Base-by-base conservation (phyloP, 2,113 vertebrate genomes). In the Capra hircus region DNA sequence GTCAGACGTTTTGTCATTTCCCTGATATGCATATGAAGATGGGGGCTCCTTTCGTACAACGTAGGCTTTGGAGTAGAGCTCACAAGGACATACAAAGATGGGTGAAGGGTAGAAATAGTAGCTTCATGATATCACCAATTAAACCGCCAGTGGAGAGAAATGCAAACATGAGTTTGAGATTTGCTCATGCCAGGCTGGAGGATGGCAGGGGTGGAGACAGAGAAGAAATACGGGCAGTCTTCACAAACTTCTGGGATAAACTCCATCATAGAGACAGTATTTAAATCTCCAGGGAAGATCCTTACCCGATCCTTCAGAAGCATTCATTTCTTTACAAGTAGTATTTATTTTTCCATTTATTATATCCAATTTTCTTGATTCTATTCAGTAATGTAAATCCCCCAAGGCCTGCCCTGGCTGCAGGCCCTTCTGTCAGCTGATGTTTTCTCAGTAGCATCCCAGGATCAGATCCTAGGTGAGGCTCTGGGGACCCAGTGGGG, bases 241-340 rank as follows among this genome's bases (percentile, higher is more conserved):
- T 93, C 92, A 98, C 90, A 95, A 96, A 92, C 84, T 95, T 85
- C 93, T 55, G 59, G 80, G 74, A 96, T 95, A 96, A 97, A 94
- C 48, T 87, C 83, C 80, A 91, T 77, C 77, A 40, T 67, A 95
- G 90, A 97, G 88, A 57, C 21, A 91, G 8, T 80, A 43, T 94
- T 12, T 94, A 90, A 85, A 77, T 92, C 91, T 94, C 93, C 60
- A 94, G 95, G 95, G 78, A 96, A 97, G 77, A 86, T 89, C 93
- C 57, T 97, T 95, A 88, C 45, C 92, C 23, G 43, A 55, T 36
- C 74, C 88, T 97, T 94, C 60, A 86, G 64, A 97, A 94, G 55
- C 77, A 83, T 82, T 88, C 86, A 86, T 94, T 97, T 97, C 88
- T 87, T 95, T 90, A 90, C 90, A 88, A 96, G 91, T 43, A 81